Base-by-base conservation (phyloP, 2,113 vertebrate genomes). In the Muntiacus muntjak region DNA sequence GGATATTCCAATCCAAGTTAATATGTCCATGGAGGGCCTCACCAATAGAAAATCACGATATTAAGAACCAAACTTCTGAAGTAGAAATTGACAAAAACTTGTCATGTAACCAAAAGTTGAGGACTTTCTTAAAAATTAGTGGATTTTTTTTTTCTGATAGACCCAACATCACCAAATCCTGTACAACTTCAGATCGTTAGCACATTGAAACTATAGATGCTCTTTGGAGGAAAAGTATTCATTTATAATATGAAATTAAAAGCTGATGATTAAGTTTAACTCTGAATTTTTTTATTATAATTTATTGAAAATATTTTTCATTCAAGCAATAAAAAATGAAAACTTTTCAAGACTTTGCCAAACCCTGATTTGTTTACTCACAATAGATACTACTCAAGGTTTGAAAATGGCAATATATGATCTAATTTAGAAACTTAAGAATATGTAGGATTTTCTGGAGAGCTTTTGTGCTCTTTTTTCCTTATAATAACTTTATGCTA, bases 401-500 rank as follows among this genome's bases (percentile, higher is more conserved):
- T 89, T 50, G 11, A 89, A 78, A 16, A 60, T 26, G 33, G n/a
- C 4, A 55, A 57, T 12, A 36, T 64, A 26, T 60, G 76, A 50
- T 88, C 45, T 84, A 95, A 84, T 88, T 95, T 90, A 86, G 40
- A 92, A 84, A 60, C 28, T 85, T 85, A 84, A 71, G 45, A 97
- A 54, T 88, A 33, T 60, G 45, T 33, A 13, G 36, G 9, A 40
- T 85, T 83, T 94, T 89, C 87, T 81, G 52, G 19, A 81, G 96
- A 96, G 40, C 62, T 95, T 87, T 78, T 47, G 43, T 79, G 26
- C 15, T 97, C 43, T 89, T 57, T 76, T 96, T 94, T 57, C 30
- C 47, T 96, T 97, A 52, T 87, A 91, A 89, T 88, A 95, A 96
- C 88, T 97, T 96, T 40, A 93, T 89, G 62, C 13, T 95, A 98